These are phyloP conservation scores for Hemiscyllium ocellatum DNA, from an alignment of 2,113 vertebrate species.

Conservation along the genomic window DNA sequence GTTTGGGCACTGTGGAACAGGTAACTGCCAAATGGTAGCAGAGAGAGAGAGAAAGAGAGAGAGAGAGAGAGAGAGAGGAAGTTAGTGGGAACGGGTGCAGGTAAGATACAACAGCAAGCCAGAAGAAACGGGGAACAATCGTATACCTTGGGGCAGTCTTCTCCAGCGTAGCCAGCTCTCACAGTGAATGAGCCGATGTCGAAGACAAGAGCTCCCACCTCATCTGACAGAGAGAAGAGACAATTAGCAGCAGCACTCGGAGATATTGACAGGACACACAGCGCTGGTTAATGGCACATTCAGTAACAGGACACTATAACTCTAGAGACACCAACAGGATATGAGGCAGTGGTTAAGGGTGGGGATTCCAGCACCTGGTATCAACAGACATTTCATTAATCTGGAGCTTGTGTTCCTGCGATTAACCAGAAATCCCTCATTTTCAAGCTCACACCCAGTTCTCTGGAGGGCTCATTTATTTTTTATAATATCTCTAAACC, in stretches of 20 bases:
- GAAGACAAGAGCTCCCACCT: conserved; percentile 94
- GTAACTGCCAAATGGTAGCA: neutral
- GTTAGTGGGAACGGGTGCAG: neutral
- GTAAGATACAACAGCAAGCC: neutral
- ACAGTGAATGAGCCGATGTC: conserved; percentile 96
- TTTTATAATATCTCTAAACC: neutral
- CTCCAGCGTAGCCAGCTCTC: conserved; percentile 93
- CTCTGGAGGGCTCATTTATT: neutral
- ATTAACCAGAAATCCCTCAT: neutral
- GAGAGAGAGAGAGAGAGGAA: neutral
- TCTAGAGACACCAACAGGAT: neutral
- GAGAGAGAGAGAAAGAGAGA: no score
- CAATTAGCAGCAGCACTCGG: neutral
- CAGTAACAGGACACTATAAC: neutral
- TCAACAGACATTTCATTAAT: neutral
- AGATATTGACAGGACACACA: neutral
- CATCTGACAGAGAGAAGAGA: conserved; percentile 61
- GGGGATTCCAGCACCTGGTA: no score
- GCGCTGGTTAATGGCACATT: neutral
- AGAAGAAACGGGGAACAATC: neutral
- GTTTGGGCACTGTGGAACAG: no score
- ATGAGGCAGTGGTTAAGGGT: neutral
- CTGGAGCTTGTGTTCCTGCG: neutral
- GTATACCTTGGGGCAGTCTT: conserved; percentile 92
- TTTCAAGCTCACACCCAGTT: neutral